Percentiles rank a stretch among this genome's conserved stretches.
Conservation (phyloP, 2,797 vertebrate genomes). For the Acipenser ruthenus region DNA sequence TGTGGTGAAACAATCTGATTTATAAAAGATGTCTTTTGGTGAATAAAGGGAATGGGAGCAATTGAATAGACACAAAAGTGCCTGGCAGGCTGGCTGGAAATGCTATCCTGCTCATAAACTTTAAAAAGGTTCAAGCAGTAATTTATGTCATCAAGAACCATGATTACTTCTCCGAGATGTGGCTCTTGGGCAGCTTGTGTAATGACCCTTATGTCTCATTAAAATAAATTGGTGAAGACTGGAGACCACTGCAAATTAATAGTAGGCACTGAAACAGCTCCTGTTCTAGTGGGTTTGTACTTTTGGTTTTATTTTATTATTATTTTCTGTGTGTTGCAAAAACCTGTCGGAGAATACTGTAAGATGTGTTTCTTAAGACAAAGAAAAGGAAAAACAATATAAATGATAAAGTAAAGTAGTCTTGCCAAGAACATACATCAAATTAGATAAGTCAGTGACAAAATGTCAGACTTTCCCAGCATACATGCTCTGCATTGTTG, state of each 20-base stretch:
- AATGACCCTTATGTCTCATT: slow-evolving; percentile 15
- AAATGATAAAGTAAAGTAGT: slow-evolving; percentile 40
- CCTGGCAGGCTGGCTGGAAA: slow-evolving; percentile 18
- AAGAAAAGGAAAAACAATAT: slow-evolving; percentile 32
- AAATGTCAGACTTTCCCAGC: slow-evolving; percentile 40
- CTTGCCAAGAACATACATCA: slow-evolving; percentile 45
- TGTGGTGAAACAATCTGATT: slow-evolving; percentile 40
- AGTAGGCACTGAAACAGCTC: background rate
- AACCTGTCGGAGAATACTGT: slow-evolving; percentile 14
- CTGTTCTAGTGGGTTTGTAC: background rate
- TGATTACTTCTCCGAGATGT: slow-evolving; percentile 38
- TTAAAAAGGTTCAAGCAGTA: slow-evolving; percentile 32
- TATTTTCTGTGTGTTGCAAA: slow-evolving; percentile 4
- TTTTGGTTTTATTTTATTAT: slow-evolving; percentile 8
- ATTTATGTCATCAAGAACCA: slow-evolving; percentile 40
- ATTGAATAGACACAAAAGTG: slow-evolving; percentile 27
- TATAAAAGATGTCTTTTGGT: slow-evolving; percentile 19
- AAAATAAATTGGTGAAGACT: slow-evolving; percentile 1
- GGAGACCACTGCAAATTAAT: background rate
- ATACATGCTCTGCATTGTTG: slow-evolving; percentile 40
- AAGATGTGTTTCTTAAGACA: slow-evolving; percentile 24
- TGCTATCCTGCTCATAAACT: slow-evolving; percentile 28
- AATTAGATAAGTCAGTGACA: slow-evolving; percentile 42
- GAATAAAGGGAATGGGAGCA: slow-evolving; percentile 35
- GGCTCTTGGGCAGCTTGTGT: slow-evolving; percentile 23